Evolutionary conservation across 1,140 invertebrate genomes (phyloP), one percentile per base, ranked within the genome.

Genomic region (Chironomus striatipennis): DNA sequence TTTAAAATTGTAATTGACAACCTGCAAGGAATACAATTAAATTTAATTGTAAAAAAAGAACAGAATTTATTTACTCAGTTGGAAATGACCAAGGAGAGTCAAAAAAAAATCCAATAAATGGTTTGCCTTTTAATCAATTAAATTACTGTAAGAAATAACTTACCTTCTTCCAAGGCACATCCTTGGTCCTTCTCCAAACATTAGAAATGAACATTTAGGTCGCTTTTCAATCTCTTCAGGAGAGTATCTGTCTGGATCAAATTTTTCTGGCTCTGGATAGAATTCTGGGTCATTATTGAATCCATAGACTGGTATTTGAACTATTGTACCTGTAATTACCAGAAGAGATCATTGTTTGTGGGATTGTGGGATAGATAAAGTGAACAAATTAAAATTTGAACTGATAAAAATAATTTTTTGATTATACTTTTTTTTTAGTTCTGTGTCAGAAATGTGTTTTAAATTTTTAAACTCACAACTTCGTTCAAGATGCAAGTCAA

Each of bases 101-200:
- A 8, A n/a, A 18, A 65, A 70, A 70, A 21, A 42, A 43, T 42
- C 10, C 0, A 21, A 15, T 81, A 15, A 78, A 76, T 21, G 77
- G 74, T 17, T 79, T 20, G 47, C 76, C 65, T 77, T 81, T 83
- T 86, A 87, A 74, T 43, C 42, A 43, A 43, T 7, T 7, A 43
- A 43, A 7, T 7, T 10, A 6, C 10, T 43, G 42, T 7, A 47
- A 47, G 15, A 47, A 9, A 8, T 47, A 47, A 12, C 15, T 8
- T 88, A 86, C 77, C 87, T 88, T 78, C n/a, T n/a, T n/a, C n/a
- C n/a, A n/a, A n/a, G n/a, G n/a, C n/a, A n/a, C n/a, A 87, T 87
- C 73, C 89, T 83, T 0, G 87, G 87, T 18, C 90, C 90, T 74
- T 89, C 87, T 43, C 90, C 90, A 78, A 93, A 93, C 1, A 90